These are phyloP conservation scores for Esox lucius DNA, from an alignment of 2,797 vertebrate species.

Conservation along the genomic window DNA sequence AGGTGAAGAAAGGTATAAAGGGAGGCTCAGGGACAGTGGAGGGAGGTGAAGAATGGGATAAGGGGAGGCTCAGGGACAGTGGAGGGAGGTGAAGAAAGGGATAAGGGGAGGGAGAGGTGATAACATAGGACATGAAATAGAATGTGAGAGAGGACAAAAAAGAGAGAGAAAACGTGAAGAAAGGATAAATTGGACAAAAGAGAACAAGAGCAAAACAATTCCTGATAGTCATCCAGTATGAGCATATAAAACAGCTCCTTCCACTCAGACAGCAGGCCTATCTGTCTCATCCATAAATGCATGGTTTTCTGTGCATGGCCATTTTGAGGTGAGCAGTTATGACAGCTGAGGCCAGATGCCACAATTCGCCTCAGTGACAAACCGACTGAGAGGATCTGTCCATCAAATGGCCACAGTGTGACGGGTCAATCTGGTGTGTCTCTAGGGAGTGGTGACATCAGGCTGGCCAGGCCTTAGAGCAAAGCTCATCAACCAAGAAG, in stretches of 20 bases:
- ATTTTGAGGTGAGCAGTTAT: background rate
- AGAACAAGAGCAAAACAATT: background rate
- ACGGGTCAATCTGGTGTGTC: background rate
- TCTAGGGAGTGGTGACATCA: background rate
- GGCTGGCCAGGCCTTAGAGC: background rate
- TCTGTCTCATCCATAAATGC: constrained; percentile 1
- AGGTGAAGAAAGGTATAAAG: no score
- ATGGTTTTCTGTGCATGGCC: background rate
- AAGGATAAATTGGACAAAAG: background rate
- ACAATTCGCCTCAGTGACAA: background rate
- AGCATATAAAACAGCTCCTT: background rate
- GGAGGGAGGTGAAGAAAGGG: no score
- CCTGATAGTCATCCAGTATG: background rate
- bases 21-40: no score
- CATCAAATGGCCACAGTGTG: background rate
- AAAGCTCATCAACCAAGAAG: background rate
- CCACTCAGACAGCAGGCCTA: background rate
- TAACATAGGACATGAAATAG: background rate
- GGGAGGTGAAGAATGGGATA: no score
- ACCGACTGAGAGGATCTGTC: background rate
- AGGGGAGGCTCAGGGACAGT: no score
- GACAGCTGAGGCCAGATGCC: background rate
- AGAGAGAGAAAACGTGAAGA: constrained; percentile 2
- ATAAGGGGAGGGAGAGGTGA: no score
- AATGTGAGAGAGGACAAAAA: background rate